Evolutionary conservation across 2,113 vertebrate genomes (phyloP), one percentile per base, ranked within the genome.

Genomic region (Sitta europaea): DNA sequence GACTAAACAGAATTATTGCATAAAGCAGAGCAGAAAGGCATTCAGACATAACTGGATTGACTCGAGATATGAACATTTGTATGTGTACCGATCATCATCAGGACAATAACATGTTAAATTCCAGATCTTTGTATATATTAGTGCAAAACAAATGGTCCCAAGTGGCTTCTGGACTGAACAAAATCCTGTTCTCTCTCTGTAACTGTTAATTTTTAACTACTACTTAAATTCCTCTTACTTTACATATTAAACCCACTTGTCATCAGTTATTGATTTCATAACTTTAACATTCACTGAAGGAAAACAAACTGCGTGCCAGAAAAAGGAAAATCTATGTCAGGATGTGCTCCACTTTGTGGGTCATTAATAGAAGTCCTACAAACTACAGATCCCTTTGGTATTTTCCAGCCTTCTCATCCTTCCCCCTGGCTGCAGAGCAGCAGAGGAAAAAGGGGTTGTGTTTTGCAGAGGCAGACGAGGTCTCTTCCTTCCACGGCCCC

Each of bases 201-300:
- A 90, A 93, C 78, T 71, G 88, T 95, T 82, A 96, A 96, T 84
- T 75, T 45, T 96, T 95, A 96, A 93, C 82, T 95, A 50, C 47
- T 92, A 62, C 53, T 73, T 66, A 58, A 51, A 74, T 90, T 92
- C 86, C 94, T 96, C 71, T 94, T 93, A 86, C 96, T 93, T 72
- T 84, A 94, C 59, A 83, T 74, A 96, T 97, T 95, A 95, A 86
- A 96, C 83, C 78, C 65, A 36, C 67, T 86, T 83, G 73, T 85
- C 81, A 83, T 96, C 45, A 90, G 59, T 66, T 93, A 92, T n/a
- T 96, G 92, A 93, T 95, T 94, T 93, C 66, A 74, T n/a, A 72
- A 50, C 54, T 78, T 84, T 94, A 75, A 54, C 68, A 59, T 77
- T 91, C 5, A 14, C 62, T 38, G 62, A 77, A 92, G 68, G 36